Evolutionary conservation across 2,888 invertebrate species (phyloP).

Genomic region (Pheosia tremula): DNA sequence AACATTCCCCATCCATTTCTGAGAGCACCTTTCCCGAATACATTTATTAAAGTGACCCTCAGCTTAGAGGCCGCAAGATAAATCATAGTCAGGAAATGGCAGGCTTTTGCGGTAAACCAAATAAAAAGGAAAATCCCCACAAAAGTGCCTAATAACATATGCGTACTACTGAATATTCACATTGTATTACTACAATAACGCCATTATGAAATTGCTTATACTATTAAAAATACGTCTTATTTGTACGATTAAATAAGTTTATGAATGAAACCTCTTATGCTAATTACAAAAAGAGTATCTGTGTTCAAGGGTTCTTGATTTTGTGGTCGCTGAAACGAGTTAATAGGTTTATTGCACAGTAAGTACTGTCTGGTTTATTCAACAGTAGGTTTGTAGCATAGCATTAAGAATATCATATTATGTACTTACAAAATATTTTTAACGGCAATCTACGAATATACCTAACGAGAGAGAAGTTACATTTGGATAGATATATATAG

Average conservation of each 20-base stretch:
- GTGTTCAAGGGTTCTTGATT: not conserved
- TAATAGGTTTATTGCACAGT: not conserved
- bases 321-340: not conserved
- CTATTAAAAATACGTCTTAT: slow-evolving; percentile 1
- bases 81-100: slow-evolving; percentile 81
- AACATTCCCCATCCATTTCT: slow-evolving; percentile 72
- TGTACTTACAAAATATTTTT: too few relatives aligned
- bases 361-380: too few relatives aligned
- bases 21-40: slow-evolving; percentile 76
- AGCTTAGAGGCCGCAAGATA: slow-evolving; percentile 76
- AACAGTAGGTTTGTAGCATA: too few relatives aligned
- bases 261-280: not conserved
- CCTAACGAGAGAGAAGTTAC: too few relatives aligned
- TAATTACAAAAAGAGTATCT: not conserved
- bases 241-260: not conserved
- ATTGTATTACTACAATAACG: not conserved
- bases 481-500: too few relatives aligned
- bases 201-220: not conserved
- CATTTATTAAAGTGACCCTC: slow-evolving; percentile 83
- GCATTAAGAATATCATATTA: too few relatives aligned
- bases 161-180: slow-evolving; percentile 5
- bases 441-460: too few relatives aligned
- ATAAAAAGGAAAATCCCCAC: slow-evolving; percentile 65
- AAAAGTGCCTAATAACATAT: slow-evolving; percentile 48
- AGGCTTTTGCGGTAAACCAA: slow-evolving; percentile 70